These are phyloP conservation scores for Narcine bancroftii DNA, from an alignment of 2,113 vertebrate species.

Conservation along the genomic window DNA sequence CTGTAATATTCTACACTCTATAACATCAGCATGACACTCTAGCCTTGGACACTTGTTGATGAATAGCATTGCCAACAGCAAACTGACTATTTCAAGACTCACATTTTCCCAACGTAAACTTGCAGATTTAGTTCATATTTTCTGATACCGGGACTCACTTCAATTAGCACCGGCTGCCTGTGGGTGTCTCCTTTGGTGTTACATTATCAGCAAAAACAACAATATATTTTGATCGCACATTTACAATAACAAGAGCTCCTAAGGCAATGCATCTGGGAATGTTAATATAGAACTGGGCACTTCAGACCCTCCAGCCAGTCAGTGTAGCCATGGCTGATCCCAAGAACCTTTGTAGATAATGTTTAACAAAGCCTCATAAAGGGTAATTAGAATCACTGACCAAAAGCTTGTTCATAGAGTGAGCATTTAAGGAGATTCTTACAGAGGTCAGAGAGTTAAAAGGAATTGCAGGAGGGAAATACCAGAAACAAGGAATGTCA, in stretches of 20 bases:
- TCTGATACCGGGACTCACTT: not conserved
- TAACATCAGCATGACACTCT: not conserved
- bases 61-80: not conserved
- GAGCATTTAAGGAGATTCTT: not conserved
- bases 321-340: too few relatives aligned
- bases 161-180: not conserved
- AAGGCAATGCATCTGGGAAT: not conserved
- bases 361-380: not conserved
- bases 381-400: not conserved
- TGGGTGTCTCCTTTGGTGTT: not conserved
- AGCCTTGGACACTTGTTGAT: not conserved
- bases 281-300: too few relatives aligned
- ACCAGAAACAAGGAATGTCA: not conserved
- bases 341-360: not conserved
- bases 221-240: not conserved
- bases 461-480: not conserved
- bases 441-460: not conserved
- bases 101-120: not conserved
- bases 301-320: too few relatives aligned
- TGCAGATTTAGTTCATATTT: not conserved
- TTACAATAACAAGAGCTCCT: not conserved
- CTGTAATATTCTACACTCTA: too few relatives aligned
- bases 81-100: not conserved
- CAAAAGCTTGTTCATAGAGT: not conserved
- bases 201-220: not conserved